Evolutionary conservation across 2,113 vertebrate genomes (phyloP), one percentile per base, ranked within the genome.

Genomic region (Chlamydotis undulata): DNA sequence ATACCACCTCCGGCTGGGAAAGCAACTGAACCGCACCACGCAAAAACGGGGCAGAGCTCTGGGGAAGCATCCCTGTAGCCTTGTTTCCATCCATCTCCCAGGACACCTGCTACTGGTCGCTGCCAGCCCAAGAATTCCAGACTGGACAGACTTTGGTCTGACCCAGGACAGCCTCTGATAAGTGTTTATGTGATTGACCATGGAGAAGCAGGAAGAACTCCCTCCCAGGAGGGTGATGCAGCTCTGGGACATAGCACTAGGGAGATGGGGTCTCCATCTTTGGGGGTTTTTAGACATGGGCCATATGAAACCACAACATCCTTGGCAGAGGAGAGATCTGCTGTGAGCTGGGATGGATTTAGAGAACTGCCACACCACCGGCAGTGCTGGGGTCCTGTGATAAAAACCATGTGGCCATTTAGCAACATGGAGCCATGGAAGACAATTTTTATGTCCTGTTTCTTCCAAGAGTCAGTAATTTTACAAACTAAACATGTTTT

Each of bases 31-130:
- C 33, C 2, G 1, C 35, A 56, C 10, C 8, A n/a, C 3, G 11
- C n/a, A 37, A 26, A 10, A 56, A 33, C 0, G 0, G 18, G 19
- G 19, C 2, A 63, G 19, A 50, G 31, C n/a, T 68, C 52, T 29
- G 47, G 17, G 22, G 19, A 59, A 37, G 47, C 43, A 50, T 2
- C 4, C 3, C 35, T 12, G 50, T 5, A 52, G 18, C 13, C 10
- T 52, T 73, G 9, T 22, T 85, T 60, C 47, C 28, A 18, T 16
- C 7, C 22, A 71, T 41, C 60, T 50, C 15, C 28, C 45, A 56
- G 35, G 41, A 16, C 18, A 35, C 15, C 63, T 41, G 33, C 50
- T 52, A 29, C 24, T 16, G 29, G 14, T 12, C 76, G 49, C 71
- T 68, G 53, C 43, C 53, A 69, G 43, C 4, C 21, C 14, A 23